phyloP scores from a whole-genome alignment of 2,888 invertebrate genomes.

The Acrobasis consociella region DNA sequence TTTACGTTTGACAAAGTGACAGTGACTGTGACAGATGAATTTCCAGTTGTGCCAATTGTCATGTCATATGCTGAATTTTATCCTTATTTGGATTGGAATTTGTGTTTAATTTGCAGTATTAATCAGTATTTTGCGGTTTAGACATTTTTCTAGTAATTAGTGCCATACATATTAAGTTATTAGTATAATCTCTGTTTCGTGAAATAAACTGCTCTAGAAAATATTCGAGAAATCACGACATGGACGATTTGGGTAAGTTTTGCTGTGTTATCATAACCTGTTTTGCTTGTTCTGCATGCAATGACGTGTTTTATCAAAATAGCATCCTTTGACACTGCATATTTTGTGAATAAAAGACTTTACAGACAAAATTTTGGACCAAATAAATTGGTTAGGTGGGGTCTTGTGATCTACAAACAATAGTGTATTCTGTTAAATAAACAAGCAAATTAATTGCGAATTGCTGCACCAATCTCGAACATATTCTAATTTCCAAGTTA shows the following conservation, averaged over 20 bases:
- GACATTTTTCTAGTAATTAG: slow-evolving; percentile 24
- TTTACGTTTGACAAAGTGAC: slow-evolving; percentile 30
- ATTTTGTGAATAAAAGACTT: background rate
- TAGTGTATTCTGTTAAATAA: background rate
- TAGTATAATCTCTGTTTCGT: slow-evolving; percentile 30
- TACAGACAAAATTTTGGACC: background rate
- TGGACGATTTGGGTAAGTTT: slow-evolving; percentile 80
- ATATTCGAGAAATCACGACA: slow-evolving; percentile 41
- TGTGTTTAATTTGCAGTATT: slow-evolving; percentile 50
- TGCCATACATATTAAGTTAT: slow-evolving; percentile 3
- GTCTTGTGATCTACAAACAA: background rate
- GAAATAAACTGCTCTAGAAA: slow-evolving; percentile 28
- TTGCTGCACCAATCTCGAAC: background rate
- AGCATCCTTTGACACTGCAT: slow-evolving; percentile 36
- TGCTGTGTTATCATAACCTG: slow-evolving; percentile 74
- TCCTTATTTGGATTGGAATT: slow-evolving; percentile 58
- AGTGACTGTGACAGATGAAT: slow-evolving; percentile 26
- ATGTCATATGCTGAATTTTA: slow-evolving; percentile 40
- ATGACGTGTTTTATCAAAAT: slow-evolving; percentile 70
- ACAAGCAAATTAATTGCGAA: background rate
- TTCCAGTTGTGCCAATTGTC: slow-evolving; percentile 37
- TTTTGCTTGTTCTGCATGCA: slow-evolving; percentile 54
- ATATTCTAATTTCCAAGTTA: background rate
- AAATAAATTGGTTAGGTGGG: background rate
- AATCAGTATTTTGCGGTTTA: slow-evolving; percentile 30